Evolutionary conservation across 2,797 vertebrate species (phyloP).

Genomic region (Hemibagrus guttatus): DNA sequence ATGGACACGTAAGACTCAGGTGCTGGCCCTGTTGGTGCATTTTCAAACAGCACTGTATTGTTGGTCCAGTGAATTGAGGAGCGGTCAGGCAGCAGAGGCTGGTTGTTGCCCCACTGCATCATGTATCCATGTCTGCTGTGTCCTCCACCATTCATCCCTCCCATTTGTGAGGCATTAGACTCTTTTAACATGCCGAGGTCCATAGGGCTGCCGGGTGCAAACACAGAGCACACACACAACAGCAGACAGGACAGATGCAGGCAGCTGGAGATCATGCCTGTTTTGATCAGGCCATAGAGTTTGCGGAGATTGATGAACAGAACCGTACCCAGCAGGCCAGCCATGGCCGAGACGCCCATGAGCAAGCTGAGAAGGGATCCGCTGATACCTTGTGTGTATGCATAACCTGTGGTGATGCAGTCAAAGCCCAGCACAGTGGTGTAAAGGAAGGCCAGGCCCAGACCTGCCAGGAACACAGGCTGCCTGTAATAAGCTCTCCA

Average conservation of each 20-base stretch:
- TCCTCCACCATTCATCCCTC: slow-evolving; percentile 64
- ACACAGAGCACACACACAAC: slow-evolving; percentile 81
- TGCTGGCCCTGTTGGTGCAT: slow-evolving; percentile 67
- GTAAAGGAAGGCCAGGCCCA: slow-evolving; percentile 83
- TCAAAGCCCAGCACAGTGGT: slow-evolving; percentile 82
- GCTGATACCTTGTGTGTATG: slow-evolving; percentile 81
- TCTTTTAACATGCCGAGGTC: slow-evolving; percentile 74
- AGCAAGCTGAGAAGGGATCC: slow-evolving; percentile 83
- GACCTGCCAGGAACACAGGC: slow-evolving; percentile 78
- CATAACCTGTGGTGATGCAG: slow-evolving; percentile 82
- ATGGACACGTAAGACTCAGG: slow-evolving; percentile 81
- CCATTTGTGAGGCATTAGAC: slow-evolving; percentile 65
- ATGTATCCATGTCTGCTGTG: slow-evolving; percentile 58
- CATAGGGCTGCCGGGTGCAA: slow-evolving; percentile 82
- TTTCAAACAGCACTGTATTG: slow-evolving; percentile 81
- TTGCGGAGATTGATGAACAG: slow-evolving; percentile 80
- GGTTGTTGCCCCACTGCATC: slow-evolving; percentile 75
- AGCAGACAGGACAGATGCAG: slow-evolving; percentile 79
- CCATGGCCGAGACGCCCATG: slow-evolving; percentile 78
- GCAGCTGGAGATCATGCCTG: slow-evolving; percentile 79
- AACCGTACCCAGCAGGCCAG: slow-evolving; percentile 78
- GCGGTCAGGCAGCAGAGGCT: slow-evolving; percentile 78
- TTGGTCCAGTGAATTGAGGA: slow-evolving; percentile 86
- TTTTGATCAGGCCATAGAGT: slow-evolving; percentile 77
- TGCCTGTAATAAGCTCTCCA: slow-evolving; percentile 79